Conservation (phyloP, 1,140 invertebrate species). For the Zaprionus taronus region DNA sequence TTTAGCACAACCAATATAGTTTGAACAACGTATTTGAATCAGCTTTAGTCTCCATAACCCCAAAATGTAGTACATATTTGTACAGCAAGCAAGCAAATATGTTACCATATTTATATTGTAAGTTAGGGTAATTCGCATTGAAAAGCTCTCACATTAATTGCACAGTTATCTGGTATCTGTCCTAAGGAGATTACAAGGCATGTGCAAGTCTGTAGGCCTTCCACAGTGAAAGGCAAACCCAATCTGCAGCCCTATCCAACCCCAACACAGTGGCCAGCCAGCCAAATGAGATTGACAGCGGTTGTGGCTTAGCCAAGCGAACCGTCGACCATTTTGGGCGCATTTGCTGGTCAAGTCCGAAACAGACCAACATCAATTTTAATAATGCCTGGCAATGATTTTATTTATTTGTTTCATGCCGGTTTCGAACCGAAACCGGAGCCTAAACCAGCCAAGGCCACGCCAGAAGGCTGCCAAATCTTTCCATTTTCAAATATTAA, state of each 20-base stretch:
- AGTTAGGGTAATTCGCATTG: conserved; percentile 5
- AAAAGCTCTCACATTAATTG: conserved; percentile 79
- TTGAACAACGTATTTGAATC: too few relatives aligned
- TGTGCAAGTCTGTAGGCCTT: conserved; percentile 28
- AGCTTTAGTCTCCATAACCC: too few relatives aligned
- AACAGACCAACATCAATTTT: conserved; percentile 62
- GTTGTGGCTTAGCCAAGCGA: conserved; percentile 53
- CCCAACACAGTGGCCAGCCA: background rate
- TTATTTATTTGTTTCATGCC: conserved; percentile 41
- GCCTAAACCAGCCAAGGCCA: conserved; percentile 9
- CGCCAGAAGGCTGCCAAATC: conserved; percentile 31
- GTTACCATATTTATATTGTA: background rate
- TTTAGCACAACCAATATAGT: background rate
- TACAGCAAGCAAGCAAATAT: too few relatives aligned
- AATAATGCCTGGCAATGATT: conserved; percentile 57
- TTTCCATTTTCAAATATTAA: conserved; percentile 60
- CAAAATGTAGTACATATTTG: too few relatives aligned
- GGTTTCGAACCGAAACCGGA: conserved; percentile 6
- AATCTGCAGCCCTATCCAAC: conserved; percentile 26
- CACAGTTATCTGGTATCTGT: conserved; percentile 63
- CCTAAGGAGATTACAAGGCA: conserved; percentile 46
- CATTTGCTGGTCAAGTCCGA: conserved; percentile 21
- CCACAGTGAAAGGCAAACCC: background rate
- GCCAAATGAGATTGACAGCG: conserved; percentile 67
- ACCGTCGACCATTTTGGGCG: conserved; percentile 32